phyloP scores from a whole-genome alignment of 2,113 vertebrate genomes.

The Tenrec ecaudatus region DNA sequence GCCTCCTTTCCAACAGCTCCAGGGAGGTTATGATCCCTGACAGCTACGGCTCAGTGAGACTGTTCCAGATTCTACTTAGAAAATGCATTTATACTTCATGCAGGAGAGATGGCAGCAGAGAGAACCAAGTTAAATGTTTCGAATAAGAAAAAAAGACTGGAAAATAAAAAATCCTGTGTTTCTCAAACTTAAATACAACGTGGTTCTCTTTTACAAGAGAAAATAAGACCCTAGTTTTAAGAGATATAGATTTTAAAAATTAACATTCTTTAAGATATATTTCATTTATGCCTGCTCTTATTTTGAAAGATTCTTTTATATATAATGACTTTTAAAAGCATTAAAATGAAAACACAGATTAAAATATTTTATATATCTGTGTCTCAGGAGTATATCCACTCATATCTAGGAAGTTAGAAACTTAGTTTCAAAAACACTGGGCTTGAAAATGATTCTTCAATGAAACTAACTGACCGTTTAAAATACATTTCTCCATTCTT shows the following conservation, averaged over 20 bases:
- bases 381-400: background rate
- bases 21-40: background rate
- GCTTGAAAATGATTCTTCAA: conserved; percentile 41
- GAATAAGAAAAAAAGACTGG: background rate
- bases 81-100: background rate
- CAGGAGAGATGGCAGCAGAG: background rate
- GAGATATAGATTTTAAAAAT: conserved; percentile 42
- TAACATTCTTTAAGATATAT: conserved; percentile 34
- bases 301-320: background rate
- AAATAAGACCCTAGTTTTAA: background rate
- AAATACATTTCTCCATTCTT: conserved; percentile 29
- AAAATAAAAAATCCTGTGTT: background rate
- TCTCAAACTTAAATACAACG: no score
- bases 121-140: background rate
- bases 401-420: conserved; percentile 37
- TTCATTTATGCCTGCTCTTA: conserved; percentile 33
- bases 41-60: background rate
- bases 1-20: background rate
- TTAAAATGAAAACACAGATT: conserved; percentile 55
- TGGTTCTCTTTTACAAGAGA: no score
- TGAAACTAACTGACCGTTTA: conserved; percentile 23
- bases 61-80: background rate
- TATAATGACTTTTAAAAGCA: background rate
- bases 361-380: background rate
- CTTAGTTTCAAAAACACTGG: conserved; percentile 20